Evolutionary conservation across 2,888 invertebrate species (phyloP).

Genomic region (Dryadula phaetusa): DNA sequence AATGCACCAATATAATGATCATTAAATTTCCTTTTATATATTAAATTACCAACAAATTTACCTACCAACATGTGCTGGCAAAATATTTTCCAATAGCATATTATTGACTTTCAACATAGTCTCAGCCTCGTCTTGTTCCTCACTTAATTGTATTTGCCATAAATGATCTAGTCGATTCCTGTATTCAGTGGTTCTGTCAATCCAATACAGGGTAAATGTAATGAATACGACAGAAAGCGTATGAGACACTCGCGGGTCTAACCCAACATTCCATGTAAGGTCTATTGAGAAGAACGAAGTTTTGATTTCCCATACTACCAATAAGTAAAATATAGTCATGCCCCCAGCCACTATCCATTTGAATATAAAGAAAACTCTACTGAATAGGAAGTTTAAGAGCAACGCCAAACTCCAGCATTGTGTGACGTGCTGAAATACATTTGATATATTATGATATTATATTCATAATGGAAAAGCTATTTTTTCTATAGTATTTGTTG

Average conservation of each 20-base stretch:
- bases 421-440: slow-evolving; percentile 88
- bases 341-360: slow-evolving; percentile 89
- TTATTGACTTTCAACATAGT: slow-evolving; percentile 95
- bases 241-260: slow-evolving; percentile 89
- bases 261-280: slow-evolving; percentile 87
- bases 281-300: slow-evolving; percentile 83
- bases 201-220: slow-evolving; percentile 90
- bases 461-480: background rate
- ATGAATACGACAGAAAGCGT: slow-evolving; percentile 89
- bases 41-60: too few relatives aligned
- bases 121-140: slow-evolving; percentile 93
- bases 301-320: slow-evolving; percentile 87
- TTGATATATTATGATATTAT: background rate
- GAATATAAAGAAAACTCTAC: slow-evolving; percentile 92
- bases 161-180: slow-evolving; percentile 94
- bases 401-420: slow-evolving; percentile 87
- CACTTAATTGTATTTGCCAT: slow-evolving; percentile 87
- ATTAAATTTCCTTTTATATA: too few relatives aligned
- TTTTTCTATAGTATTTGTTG: too few relatives aligned
- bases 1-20: too few relatives aligned
- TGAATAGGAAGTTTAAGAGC: slow-evolving; percentile 91
- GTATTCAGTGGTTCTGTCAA: slow-evolving; percentile 95
- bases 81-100: slow-evolving; percentile 94
- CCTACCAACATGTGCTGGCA: slow-evolving; percentile 96
- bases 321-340: slow-evolving; percentile 87